A percentile compares a stretch with the other conserved stretches of the same genome.
Evolutionary conservation across 2,113 vertebrate genomes (phyloP).

Genomic region (Equus przewalskii): DNA sequence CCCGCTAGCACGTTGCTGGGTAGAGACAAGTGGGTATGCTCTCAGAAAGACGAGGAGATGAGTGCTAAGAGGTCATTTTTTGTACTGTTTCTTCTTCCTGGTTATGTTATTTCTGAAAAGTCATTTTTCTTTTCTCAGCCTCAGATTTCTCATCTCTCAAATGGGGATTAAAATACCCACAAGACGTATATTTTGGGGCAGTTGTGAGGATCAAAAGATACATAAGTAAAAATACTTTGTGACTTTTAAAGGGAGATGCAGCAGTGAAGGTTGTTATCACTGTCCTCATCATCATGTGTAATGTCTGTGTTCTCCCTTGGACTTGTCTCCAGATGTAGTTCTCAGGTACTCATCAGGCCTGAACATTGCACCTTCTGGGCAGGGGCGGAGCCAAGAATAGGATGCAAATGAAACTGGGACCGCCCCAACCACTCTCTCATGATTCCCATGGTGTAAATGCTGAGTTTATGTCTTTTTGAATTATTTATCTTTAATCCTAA

Average conservation of each 20-base stretch:
- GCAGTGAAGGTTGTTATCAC: not conserved
- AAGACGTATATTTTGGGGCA: not conserved
- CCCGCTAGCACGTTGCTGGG: fast-evolving
- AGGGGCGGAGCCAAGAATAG: not conserved
- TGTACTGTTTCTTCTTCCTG: not conserved
- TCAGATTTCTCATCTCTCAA: not conserved
- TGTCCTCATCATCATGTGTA: not conserved
- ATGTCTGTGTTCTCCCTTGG: not conserved
- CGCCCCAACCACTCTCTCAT: not conserved
- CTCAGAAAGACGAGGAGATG: not conserved
- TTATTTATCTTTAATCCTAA: not conserved
- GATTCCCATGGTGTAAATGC: not conserved
- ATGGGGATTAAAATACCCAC: not conserved
- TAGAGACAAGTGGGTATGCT: not conserved
- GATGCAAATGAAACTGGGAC: not conserved
- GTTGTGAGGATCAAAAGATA: not conserved
- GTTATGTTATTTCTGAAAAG: not conserved
- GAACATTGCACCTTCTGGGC: fast-evolving
- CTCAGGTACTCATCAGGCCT: not conserved
- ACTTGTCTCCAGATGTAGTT: not conserved
- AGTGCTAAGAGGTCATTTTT: not conserved
- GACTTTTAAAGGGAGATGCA: not conserved
- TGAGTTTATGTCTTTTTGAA: not conserved
- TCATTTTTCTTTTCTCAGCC: not conserved
- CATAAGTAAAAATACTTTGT: not conserved